Evolutionary conservation across 2,797 vertebrate genomes (phyloP).

Genomic region (Sarcoramphus papa): DNA sequence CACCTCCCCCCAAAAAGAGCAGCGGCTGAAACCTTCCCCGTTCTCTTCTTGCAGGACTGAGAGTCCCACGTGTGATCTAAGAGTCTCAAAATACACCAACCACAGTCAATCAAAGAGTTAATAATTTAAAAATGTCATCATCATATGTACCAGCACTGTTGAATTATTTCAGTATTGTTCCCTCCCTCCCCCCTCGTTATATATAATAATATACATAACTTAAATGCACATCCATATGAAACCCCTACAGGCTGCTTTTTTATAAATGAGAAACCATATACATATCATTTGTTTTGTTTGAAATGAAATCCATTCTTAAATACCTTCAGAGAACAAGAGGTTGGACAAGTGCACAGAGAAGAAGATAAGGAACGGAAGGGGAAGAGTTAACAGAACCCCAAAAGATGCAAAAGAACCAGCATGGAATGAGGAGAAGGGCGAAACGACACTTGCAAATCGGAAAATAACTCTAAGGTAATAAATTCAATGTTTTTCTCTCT

Average conservation of each 20-base stretch:
- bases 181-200: conserved; percentile 72
- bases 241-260: conserved; percentile 71
- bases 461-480: conserved; percentile 59
- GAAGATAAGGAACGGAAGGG: conserved; percentile 30
- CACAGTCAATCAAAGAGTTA: conserved; percentile 70
- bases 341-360: conserved; percentile 47
- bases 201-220: conserved; percentile 78
- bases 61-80: conserved; percentile 54
- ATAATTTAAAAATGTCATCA: conserved; percentile 63
- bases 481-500: conserved; percentile 61
- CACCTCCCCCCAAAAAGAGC: background rate
- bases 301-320: conserved; percentile 54
- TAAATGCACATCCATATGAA: conserved; percentile 78
- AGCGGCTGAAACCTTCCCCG: background rate
- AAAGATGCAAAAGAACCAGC: conserved; percentile 48
- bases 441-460: conserved; percentile 42
- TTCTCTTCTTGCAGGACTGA: conserved; percentile 21
- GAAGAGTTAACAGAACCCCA: conserved; percentile 41
- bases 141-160: conserved; percentile 73
- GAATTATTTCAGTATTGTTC: conserved; percentile 69
- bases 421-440: conserved; percentile 22
- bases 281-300: conserved; percentile 32
- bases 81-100: conserved; percentile 70
- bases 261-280: conserved; percentile 69
- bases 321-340: conserved; percentile 59